A percentile compares a stretch with the other conserved stretches of the same genome.
Conservation (phyloP, 1,140 invertebrate species). For the Anagrus nilaparvatae region DNA sequence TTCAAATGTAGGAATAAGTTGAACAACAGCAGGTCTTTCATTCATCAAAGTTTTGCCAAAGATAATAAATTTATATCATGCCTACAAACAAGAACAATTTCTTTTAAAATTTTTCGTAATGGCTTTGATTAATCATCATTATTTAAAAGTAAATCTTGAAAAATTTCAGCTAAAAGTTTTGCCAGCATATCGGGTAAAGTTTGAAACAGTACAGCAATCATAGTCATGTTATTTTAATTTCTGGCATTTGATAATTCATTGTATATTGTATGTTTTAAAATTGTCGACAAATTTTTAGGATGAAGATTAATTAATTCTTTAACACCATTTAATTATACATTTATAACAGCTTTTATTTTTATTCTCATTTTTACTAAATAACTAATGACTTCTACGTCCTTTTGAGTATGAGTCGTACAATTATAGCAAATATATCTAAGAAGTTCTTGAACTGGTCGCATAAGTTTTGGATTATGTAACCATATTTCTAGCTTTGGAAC, state of each 20-base stretch:
- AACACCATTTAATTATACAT: slow-evolving; percentile 78
- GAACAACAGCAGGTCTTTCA: slow-evolving; percentile 47
- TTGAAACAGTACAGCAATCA: slow-evolving; percentile 79
- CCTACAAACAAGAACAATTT: slow-evolving; percentile 74
- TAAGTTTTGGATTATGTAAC: slow-evolving; percentile 92
- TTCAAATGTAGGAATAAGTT: slow-evolving; percentile 49
- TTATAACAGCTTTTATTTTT: slow-evolving; percentile 87
- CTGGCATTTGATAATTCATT: slow-evolving; percentile 86
- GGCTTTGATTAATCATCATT: slow-evolving; percentile 85
- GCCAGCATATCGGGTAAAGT: slow-evolving; percentile 66
- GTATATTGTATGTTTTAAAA: slow-evolving; percentile 86
- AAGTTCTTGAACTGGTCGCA: slow-evolving; percentile 86
- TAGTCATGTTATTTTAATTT: slow-evolving; percentile 89
- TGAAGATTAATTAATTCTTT: slow-evolving; percentile 53
- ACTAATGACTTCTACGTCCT: slow-evolving; percentile 84
- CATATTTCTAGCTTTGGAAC: slow-evolving; percentile 81
- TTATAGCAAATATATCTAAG: slow-evolving; percentile 87
- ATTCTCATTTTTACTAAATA: slow-evolving; percentile 81
- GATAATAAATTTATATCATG: slow-evolving; percentile 66
- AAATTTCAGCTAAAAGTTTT: slow-evolving; percentile 68
- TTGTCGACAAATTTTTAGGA: slow-evolving; percentile 72
- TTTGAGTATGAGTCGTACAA: slow-evolving; percentile 63
- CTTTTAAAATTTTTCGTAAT: slow-evolving; percentile 70
- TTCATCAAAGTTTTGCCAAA: slow-evolving; percentile 62
- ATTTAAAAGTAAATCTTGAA: slow-evolving; percentile 75